A percentile compares a stretch with the other conserved stretches of the same genome.
Conservation (phyloP, 2,113 vertebrate genomes). For the Bos taurus region ARS-UCD2.0 NC_037340.1:38718501-38719000, state of each 20-base stretch:
- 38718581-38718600: neutral
- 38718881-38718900: neutral
- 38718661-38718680: neutral
- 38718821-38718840: neutral
- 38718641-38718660: neutral
- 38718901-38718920: neutral
- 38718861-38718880: neutral
- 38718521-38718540: neutral
- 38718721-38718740: neutral
- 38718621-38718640: neutral
- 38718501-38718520: neutral
- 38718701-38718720: neutral
- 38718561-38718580: neutral
- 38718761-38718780: neutral
- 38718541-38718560: neutral
- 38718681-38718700: neutral
- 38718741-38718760: neutral
- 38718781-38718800: neutral
- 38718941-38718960: neutral
- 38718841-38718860: conserved; percentile 2
- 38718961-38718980: neutral
- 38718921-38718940: neutral
- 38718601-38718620: neutral
- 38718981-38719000: neutral
- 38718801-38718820: neutral